A percentile compares a stretch with the other conserved stretches of the same genome.
These are phyloP conservation scores for Platorchestia sp. DNA, from an alignment of 1,140 invertebrate species.

Conservation along the genomic window DNA sequence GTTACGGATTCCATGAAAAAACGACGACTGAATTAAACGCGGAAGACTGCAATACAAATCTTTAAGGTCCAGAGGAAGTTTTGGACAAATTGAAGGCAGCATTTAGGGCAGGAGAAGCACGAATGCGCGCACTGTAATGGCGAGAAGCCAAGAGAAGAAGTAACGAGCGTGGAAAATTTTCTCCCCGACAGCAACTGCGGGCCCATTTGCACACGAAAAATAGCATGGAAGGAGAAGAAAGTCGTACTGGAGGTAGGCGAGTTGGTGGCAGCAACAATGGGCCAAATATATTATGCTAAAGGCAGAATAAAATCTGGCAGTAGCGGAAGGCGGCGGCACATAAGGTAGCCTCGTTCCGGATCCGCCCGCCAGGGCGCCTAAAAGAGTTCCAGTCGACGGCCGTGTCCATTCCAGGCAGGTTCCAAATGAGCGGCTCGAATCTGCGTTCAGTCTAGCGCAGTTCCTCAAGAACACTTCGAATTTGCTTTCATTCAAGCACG, in stretches of 20 bases:
- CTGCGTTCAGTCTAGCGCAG: not conserved
- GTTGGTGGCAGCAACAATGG: slow-evolving; percentile 21
- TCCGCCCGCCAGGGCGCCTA: slow-evolving; percentile 13
- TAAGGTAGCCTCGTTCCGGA: slow-evolving; percentile 39
- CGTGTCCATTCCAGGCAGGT: not conserved
- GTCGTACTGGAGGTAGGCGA: not conserved
- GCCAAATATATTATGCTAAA: slow-evolving; percentile 47
- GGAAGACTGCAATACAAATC: not conserved
- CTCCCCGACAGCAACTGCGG: slow-evolving; percentile 21
- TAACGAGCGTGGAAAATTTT: slow-evolving; percentile 20
- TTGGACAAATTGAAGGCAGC: slow-evolving; percentile 6
- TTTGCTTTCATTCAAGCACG: not conserved
- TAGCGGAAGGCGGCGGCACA: slow-evolving; percentile 42
- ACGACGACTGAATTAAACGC: not conserved
- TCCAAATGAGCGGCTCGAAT: not conserved
- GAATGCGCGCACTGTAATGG: not conserved
- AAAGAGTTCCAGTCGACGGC: slow-evolving; percentile 11
- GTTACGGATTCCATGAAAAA: not conserved
- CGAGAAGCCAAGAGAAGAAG: not conserved
- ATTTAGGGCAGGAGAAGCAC: not conserved
- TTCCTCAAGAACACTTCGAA: not conserved
- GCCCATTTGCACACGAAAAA: slow-evolving; percentile 15
- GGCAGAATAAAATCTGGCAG: slow-evolving; percentile 42
- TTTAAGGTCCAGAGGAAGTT: not conserved
- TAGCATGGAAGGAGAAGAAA: not conserved